phyloP scores from a whole-genome alignment of 1,140 invertebrate species.

The Solenopsis invicta region DNA sequence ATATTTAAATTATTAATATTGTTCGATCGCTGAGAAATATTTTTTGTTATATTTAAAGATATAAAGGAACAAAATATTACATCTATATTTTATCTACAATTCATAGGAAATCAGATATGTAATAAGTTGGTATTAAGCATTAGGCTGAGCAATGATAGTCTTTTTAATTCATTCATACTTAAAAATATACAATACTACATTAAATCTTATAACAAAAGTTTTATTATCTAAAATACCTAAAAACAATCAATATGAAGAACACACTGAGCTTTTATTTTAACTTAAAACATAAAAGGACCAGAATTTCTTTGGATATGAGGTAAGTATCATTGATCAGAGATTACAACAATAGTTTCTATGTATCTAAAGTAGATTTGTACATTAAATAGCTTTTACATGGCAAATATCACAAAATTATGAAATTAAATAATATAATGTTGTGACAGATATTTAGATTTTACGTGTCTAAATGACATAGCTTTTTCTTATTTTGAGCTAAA shows the following conservation, averaged over 20 bases:
- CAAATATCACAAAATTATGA: constrained; percentile 37
- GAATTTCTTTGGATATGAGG: constrained; percentile 26
- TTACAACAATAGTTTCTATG: constrained; percentile 29
- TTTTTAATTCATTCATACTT: background rate
- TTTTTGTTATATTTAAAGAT: background rate
- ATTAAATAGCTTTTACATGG: constrained; percentile 44
- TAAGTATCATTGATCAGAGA: constrained; percentile 16
- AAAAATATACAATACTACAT: background rate
- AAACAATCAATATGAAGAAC: constrained; percentile 1
- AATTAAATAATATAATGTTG: constrained; percentile 18
- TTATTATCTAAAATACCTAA: constrained; percentile 26
- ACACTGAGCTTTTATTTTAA: background rate
- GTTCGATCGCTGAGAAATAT: background rate
- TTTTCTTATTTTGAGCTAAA: background rate
- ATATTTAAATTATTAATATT: constrained; percentile 3
- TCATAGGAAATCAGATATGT: constrained; percentile 1
- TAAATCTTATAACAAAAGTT: constrained; percentile 13
- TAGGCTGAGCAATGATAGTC: constrained; percentile 9
- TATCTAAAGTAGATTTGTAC: constrained; percentile 48
- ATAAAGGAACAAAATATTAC: background rate
- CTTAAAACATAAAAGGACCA: constrained; percentile 13
- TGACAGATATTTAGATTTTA: background rate
- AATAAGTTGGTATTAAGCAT: constrained; percentile 25
- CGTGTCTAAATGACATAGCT: background rate
- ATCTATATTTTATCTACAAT: constrained; percentile 12